Conservation (phyloP, 1,140 invertebrate species). For the Rhopalosiphum maidis region DNA sequence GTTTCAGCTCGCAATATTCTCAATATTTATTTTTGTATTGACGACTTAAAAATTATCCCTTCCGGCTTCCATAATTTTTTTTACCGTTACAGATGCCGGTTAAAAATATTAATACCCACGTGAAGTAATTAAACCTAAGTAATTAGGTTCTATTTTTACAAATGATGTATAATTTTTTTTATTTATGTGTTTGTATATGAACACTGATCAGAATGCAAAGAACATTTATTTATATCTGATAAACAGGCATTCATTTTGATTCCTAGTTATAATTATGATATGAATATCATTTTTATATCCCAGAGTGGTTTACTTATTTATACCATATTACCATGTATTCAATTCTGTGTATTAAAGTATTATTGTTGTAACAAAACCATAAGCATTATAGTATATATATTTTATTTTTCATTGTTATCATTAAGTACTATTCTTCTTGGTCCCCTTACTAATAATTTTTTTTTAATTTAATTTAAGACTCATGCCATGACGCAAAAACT, state of each 20-base stretch:
- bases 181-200: not conserved
- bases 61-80: not conserved
- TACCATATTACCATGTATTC: not conserved
- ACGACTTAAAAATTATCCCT: not conserved
- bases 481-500: not conserved
- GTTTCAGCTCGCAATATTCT: not conserved
- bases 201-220: not conserved
- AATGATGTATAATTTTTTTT: not conserved
- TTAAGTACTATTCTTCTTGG: not conserved
- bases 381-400: not conserved
- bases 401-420: conserved; percentile 12
- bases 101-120: not conserved
- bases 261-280: not conserved
- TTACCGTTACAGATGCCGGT: not conserved
- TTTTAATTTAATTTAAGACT: not conserved
- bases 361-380: conserved; percentile 3
- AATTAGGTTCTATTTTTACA: not conserved
- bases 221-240: not conserved
- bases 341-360: not conserved
- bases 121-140: not conserved
- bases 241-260: not conserved
- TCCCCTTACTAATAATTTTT: not conserved
- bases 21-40: not conserved
- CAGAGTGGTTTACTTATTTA: not conserved
- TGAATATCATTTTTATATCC: not conserved